Conservation (phyloP, 2,888 invertebrate species). For the Drosophila mettleri region DNA sequence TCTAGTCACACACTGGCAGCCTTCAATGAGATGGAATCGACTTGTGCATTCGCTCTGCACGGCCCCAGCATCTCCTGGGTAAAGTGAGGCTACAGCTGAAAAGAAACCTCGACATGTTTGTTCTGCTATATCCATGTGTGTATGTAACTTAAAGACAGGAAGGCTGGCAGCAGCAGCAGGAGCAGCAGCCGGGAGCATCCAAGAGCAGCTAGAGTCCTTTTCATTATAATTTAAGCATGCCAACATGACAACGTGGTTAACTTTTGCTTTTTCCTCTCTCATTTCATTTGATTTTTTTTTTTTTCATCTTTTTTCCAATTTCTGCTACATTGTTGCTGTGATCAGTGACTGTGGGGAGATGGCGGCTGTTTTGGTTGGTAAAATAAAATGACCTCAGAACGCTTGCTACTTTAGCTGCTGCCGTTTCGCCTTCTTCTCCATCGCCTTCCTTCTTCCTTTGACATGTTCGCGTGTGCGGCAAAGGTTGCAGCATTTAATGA, state of each 20-base stretch:
- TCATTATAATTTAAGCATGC: slow-evolving; percentile 82
- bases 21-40: slow-evolving; percentile 75
- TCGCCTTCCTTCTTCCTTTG: slow-evolving; percentile 58
- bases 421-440: neutral
- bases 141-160: slow-evolving; percentile 46
- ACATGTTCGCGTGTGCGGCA: slow-evolving; percentile 52
- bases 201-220: slow-evolving; percentile 70
- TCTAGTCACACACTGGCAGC: slow-evolving; percentile 50
- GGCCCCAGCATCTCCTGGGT: slow-evolving; percentile 46
- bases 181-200: slow-evolving; percentile 49
- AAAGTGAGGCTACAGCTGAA: slow-evolving; percentile 61
- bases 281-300: slow-evolving; percentile 3
- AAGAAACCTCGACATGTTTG: slow-evolving; percentile 23
- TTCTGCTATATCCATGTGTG: slow-evolving; percentile 9
- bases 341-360: slow-evolving; percentile 65
- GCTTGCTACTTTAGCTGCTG: slow-evolving; percentile 59
- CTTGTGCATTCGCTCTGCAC: slow-evolving; percentile 70
- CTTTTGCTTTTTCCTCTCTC: slow-evolving; percentile 64
- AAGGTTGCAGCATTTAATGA: slow-evolving; percentile 75
- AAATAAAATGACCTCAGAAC: slow-evolving; percentile 74
- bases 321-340: slow-evolving; percentile 58
- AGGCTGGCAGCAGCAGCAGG: slow-evolving; percentile 33
- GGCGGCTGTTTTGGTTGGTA: slow-evolving; percentile 46
- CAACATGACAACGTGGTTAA: slow-evolving; percentile 82
- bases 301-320: slow-evolving; percentile 21